Evolutionary conservation across 2,113 vertebrate genomes (phyloP), one percentile per base, ranked within the genome.

Genomic region (Prionailurus viverrinus): DNA sequence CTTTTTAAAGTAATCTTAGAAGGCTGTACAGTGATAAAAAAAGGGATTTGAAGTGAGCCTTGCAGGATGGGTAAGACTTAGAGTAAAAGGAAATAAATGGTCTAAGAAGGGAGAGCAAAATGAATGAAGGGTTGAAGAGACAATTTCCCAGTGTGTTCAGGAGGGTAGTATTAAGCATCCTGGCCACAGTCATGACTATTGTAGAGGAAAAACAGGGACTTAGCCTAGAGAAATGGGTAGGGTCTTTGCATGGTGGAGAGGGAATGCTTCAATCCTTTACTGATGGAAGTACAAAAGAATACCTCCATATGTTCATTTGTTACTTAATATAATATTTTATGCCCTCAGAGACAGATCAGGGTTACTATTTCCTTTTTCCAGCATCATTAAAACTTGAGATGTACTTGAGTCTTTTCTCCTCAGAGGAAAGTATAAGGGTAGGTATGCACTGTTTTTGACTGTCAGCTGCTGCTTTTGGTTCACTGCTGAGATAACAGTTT

Each of bases 401-500:
- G 6, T 36, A 58, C 6, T 66, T 51, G 51, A 95, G 6, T 15
- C 15, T 94, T 98, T 87, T 41, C 21, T 90, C 23, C 25, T 68
- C 66, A 3, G 51, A 55, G 58, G 58, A 14, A 96, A 91, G n/a
- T 83, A 5, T 83, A 68, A 86, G 74, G 82, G 79, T 91, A 95
- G 27, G 58, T 65, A 58, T 14, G 66, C 27, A 61, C 65, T 84
- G 61, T 82, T 94, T 95, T 48, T 87, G 29, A 58, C n/a, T 87
- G 36, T 68, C 36, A 81, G 27, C 25, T 84, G 12, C 71, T 94
- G 45, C 53, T 76, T 79, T 90, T 29, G 29, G 21, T 85, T 96
- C 74, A 82, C 90, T 92, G 45, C 76, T 95, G 81, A 86, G 73
- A 89, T 86, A 76, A 58, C n/a, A 61, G 29, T 96, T 97, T 89